These are phyloP conservation scores for Panzeria rudis DNA, from an alignment of 2,888 invertebrate genomes.

Conservation along the genomic window DNA sequence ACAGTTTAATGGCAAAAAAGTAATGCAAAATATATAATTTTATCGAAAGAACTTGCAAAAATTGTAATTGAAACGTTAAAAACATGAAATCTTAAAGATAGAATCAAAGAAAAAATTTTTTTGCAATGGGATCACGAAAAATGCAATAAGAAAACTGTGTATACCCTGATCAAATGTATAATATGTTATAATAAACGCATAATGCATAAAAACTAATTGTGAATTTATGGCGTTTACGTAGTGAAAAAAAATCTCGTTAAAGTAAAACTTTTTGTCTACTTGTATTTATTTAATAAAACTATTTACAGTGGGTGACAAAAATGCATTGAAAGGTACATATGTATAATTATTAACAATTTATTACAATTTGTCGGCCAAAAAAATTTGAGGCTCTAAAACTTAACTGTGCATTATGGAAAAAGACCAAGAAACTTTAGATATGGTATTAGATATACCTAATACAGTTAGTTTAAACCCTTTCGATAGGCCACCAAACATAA, in stretches of 20 bases:
- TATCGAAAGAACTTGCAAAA: neutral
- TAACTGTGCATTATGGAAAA: constrained; percentile 58
- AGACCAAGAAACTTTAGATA: constrained; percentile 56
- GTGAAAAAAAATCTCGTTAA: neutral
- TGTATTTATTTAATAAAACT: neutral
- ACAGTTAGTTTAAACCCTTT: constrained; percentile 66
- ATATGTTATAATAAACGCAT: constrained; percentile 47
- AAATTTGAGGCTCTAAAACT: neutral
- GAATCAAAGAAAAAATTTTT: neutral
- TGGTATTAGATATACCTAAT: constrained; percentile 65
- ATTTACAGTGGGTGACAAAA: neutral
- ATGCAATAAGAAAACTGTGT: constrained; percentile 44
- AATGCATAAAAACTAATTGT: constrained; percentile 22
- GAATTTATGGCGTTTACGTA: neutral
- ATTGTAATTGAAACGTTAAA: neutral
- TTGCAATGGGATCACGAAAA: constrained; percentile 21
- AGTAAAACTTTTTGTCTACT: neutral
- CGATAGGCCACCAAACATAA: constrained; percentile 63
- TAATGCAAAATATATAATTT: neutral
- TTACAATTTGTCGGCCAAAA: neutral
- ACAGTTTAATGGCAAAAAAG: neutral
- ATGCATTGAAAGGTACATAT: neutral
- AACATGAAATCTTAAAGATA: neutral
- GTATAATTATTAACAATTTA: neutral
- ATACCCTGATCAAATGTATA: constrained; percentile 49